Conservation (phyloP, 2,113 vertebrate genomes). For the Raja brachyura region DNA sequence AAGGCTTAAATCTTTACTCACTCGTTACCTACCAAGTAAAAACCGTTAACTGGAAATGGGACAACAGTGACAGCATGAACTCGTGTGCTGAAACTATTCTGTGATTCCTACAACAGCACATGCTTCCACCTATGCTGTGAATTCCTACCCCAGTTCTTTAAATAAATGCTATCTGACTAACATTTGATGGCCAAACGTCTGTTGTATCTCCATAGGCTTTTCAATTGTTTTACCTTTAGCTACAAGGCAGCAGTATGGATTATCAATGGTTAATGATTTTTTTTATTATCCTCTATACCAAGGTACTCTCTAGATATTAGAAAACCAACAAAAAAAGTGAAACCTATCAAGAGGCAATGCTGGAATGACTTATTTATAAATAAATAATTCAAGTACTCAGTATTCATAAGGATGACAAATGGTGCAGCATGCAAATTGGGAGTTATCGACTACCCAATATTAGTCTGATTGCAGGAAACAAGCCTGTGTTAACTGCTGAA, state of each 20-base stretch:
- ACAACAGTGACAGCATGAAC: no score
- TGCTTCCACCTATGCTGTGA: background rate
- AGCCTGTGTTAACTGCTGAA: background rate
- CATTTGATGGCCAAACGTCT: background rate
- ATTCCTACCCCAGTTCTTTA: background rate
- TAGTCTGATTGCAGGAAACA: no score
- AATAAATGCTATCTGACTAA: background rate
- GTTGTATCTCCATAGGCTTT: background rate
- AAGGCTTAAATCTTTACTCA: background rate
- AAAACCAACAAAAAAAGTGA: background rate
- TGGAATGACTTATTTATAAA: background rate
- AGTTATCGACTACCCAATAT: no score
- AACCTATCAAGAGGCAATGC: background rate
- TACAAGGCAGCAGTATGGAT: background rate
- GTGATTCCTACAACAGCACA: background rate
- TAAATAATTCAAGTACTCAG: background rate
- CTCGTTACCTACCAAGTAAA: background rate
- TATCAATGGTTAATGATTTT: no score
- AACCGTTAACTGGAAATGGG: no score
- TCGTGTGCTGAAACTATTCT: no score
- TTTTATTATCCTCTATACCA: no score
- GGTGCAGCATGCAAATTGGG: background rate
- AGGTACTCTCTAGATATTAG: no score
- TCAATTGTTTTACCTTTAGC: no score
- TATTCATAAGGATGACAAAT: background rate